These are phyloP conservation scores for Cylas formicarius DNA, from an alignment of 1,140 invertebrate genomes.

Conservation along the genomic window DNA sequence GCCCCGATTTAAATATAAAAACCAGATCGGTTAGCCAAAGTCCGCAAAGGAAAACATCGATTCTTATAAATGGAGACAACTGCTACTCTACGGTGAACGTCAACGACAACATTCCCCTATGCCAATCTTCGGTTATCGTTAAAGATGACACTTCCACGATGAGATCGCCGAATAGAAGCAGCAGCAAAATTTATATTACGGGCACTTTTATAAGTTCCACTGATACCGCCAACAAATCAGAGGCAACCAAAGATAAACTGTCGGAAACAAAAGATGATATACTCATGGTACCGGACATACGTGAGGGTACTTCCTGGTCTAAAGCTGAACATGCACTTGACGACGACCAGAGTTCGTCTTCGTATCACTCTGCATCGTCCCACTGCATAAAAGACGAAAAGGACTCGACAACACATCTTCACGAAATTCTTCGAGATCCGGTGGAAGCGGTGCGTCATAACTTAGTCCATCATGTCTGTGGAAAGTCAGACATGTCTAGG, in stretches of 20 bases:
- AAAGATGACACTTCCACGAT: constrained; percentile 45
- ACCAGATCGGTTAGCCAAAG: constrained; percentile 43
- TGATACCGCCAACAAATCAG: constrained; percentile 1
- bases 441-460: constrained; percentile 63
- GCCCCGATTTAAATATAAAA: constrained; percentile 43
- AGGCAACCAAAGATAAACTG: constrained; percentile 3
- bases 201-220: constrained; percentile 17
- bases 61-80: constrained; percentile 65
- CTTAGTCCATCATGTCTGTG: constrained; percentile 64
- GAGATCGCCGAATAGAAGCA: constrained; percentile 23
- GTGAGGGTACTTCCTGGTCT: too few species aligned
- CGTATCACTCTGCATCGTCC: too few species aligned
- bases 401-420: constrained; percentile 3
- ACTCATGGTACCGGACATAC: too few species aligned
- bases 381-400: too few species aligned
- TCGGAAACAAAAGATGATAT: constrained; percentile 6
- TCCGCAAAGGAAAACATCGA: constrained; percentile 61
- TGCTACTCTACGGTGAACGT: constrained; percentile 60
- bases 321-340: too few species aligned
- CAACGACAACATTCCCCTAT: constrained; percentile 52
- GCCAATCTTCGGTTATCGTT: constrained; percentile 60
- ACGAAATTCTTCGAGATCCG: constrained; percentile 55
- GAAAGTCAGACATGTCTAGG: constrained; percentile 44
- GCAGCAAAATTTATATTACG: constrained; percentile 39
- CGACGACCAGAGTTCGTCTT: too few species aligned